These are phyloP conservation scores for Chrysaora quinquecirrha DNA, from an alignment of 30 jellyfish, hydroid and myxozoan genomes.

Conservation along the genomic window DNA sequence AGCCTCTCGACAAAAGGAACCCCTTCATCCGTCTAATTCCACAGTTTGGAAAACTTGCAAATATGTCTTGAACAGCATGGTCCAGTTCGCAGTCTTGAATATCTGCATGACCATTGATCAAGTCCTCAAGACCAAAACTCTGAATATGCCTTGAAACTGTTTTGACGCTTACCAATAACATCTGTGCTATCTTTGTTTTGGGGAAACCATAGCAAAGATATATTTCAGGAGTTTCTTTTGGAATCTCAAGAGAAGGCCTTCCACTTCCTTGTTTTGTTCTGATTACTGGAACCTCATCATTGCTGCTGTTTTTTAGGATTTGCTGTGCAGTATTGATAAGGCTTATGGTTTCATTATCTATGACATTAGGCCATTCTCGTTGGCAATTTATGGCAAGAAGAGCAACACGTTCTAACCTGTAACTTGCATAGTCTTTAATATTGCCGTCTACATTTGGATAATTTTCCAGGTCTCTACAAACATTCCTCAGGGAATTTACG, in stretches of 20 bases:
- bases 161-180: conserved; percentile 26
- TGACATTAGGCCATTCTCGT: conserved; percentile 1
- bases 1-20: conserved; percentile 40
- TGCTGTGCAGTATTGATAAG: neutral
- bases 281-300: neutral
- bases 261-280: conserved; percentile 18
- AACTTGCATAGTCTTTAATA: neutral
- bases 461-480: neutral
- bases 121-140: conserved; percentile 14
- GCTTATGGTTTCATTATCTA: neutral
- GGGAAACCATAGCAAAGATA: conserved; percentile 32
- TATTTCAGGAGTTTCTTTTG: conserved; percentile 25
- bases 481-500: conserved; percentile 1
- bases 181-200: conserved; percentile 9
- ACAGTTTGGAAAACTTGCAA: conserved; percentile 48
- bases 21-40: conserved; percentile 67
- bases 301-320: neutral
- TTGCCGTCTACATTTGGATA: neutral
- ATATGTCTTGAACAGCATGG: neutral
- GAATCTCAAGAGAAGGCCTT: conserved; percentile 34
- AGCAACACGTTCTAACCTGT: neutral
- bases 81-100: neutral
- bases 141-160: conserved; percentile 6
- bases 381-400: neutral
- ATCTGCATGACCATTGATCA: neutral